Base-by-base conservation (phyloP, 2,113 vertebrate species). In the Phainopepla nitens region DNA sequence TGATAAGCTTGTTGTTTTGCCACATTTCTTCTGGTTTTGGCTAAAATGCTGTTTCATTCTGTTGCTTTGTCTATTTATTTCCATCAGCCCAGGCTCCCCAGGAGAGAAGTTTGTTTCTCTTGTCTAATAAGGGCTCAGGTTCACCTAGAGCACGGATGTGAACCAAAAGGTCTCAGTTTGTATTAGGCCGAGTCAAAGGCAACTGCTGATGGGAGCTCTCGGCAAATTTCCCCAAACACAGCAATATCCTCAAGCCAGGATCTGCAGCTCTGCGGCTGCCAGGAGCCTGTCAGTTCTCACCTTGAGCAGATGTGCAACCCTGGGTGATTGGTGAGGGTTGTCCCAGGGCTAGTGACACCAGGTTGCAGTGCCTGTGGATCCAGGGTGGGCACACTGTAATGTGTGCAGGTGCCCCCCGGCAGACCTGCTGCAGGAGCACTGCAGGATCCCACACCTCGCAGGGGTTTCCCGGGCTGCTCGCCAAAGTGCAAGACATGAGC, bases 401-500 rank as follows among this genome's bases (percentile, higher is more conserved):
- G 5, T 1, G 3, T 36, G 65, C 31, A 53, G 18, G 8, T 8
- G 3, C 21, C 47, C 27, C 11, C 3, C 31, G 35, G n/a, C n/a
- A 65, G 64, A 53, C 13, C 29, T 62, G 58, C 49, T 70, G 57
- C 51, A 29, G 42, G 27, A 80, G 6, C 2, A 0, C 23, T 5
- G 3, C 31, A 29, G 20, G 11, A 22, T 36, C 35, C n/a, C 4
- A 1, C 31, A 21, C 36, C 27, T 18, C 1, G 0, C 2, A 18
- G 33, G 10, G 13, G 6, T 7, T 69, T 68, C 66, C 64, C 4
- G 21, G 81, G 36, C 50, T 77, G 24, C 33, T 50, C 54, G 23
- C 15, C 3, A 1, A 51, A 53, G 24, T 23, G 16, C 2, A 31
- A 25, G 16, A 10, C 3, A 0, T 4, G 11, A 17, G 15, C 31